Evolutionary conservation across 2,113 vertebrate species (phyloP), one percentile per base, ranked within the genome.

Genomic region (Mobula birostris): DNA sequence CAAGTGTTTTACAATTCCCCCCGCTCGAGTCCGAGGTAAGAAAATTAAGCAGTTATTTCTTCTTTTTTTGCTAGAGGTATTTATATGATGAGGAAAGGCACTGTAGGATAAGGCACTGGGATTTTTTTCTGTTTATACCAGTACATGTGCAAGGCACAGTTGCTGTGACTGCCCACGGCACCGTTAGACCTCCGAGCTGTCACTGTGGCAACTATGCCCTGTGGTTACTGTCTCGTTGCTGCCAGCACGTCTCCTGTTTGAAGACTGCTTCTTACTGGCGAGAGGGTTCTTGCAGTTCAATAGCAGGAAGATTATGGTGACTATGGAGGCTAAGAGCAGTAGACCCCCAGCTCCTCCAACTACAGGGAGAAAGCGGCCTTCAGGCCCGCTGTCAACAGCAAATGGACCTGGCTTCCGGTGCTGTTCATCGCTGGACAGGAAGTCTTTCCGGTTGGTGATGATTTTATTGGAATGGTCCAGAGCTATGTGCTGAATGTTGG

Each of bases 131-230:
- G 36, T 74, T 88, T n/a, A 29, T 7, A 36, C 93, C 94, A 79
- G 58, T 91, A 79, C 48, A 70, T 36, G 80, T 56, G 85, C 56
- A 36, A 74, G 27, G 94, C 40, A 24, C 40, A 83, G 63, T 70
- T 12, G 36, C 36, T 0, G 1, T 94, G 5, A 76, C 72, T 11
- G 40, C 56, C 56, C 63, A n/a, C 72, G 87, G 94, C 94, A 2
- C 2, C 7, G 21, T 72, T 96, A 97, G 94, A 97, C 97, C 95
- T 98, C 96, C 0, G 97, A 97, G 95, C 96, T 97, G 96, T 97
- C 96, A 24, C 95, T 93, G 61, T 94, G 95, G 56, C 40, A 24
- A 94, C 95, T 70, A 2, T 95, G 95, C 61, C 95, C 94, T 74
- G 95, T 94, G 72, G 95, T 94, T 11, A 87, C 19, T 1, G 96